These are phyloP conservation scores for Trachelus iudaicus DNA, from an alignment of 2,888 invertebrate species.

Conservation along the genomic window DNA sequence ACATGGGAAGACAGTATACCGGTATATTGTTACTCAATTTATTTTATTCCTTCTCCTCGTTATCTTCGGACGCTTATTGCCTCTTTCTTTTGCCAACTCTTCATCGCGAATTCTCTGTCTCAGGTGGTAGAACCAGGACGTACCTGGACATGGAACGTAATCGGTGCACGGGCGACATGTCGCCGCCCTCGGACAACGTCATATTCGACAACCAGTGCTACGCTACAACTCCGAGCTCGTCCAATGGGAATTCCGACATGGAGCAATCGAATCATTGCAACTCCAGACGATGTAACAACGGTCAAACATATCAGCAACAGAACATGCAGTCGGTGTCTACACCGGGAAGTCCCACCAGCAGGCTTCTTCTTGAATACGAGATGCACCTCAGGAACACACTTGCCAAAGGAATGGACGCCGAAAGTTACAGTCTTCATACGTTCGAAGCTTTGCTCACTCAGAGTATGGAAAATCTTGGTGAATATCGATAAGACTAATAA, in stretches of 20 bases:
- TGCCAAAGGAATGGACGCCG: conserved; percentile 95
- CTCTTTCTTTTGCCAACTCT: not conserved
- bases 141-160: conserved; percentile 81
- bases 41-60: not conserved
- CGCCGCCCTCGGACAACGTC: conserved; percentile 92
- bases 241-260: conserved; percentile 91
- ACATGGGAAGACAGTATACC: conserved; percentile 71
- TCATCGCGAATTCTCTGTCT: conserved; percentile 46
- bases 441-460: conserved; percentile 93
- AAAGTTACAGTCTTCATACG: conserved; percentile 93
- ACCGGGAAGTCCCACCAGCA: conserved; percentile 85
- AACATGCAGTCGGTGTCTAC: conserved; percentile 67
- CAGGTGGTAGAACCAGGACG: conserved; percentile 62
- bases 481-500: conserved; percentile 33
- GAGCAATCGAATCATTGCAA: conserved; percentile 76
- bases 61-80: not conserved
- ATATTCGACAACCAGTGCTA: conserved; percentile 96
- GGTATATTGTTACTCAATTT: conserved; percentile 37
- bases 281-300: conserved; percentile 59
- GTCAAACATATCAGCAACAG: conserved; percentile 68
- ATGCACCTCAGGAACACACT: conserved; percentile 93
- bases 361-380: conserved; percentile 90
- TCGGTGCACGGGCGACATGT: conserved; percentile 71
- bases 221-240: conserved; percentile 93
- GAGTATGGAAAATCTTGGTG: conserved; percentile 95